Evolutionary conservation across 2,797 vertebrate species (phyloP).

Genomic region (Coccyzus lansbergi): DNA sequence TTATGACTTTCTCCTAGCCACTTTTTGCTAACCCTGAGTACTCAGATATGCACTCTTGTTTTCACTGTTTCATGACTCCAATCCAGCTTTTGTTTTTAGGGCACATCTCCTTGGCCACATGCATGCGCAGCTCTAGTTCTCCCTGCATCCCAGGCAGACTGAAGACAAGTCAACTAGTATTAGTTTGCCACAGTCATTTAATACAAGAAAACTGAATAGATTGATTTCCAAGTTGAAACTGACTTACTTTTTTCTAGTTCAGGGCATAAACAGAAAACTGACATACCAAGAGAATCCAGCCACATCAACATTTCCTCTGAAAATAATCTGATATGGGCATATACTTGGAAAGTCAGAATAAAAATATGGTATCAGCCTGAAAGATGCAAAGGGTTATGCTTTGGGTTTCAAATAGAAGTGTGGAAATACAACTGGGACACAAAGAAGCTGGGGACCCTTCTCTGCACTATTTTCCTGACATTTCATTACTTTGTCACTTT

Average conservation of each 20-base stretch:
- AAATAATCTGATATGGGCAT: not conserved
- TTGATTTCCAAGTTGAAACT: not conserved
- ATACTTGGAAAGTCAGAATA: not conserved
- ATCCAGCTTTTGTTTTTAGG: not conserved
- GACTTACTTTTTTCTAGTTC: not conserved
- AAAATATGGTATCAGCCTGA: not conserved
- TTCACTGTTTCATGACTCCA: not conserved
- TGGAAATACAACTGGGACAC: not conserved
- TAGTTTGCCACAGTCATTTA: not conserved
- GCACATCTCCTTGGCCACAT: not conserved
- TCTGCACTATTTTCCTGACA: not conserved
- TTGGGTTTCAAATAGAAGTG: not conserved
- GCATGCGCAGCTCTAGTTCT: rapidly evolving
- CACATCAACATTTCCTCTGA: not conserved
- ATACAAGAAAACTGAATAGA: not conserved
- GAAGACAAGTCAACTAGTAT: not conserved
- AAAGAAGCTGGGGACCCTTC: not conserved
- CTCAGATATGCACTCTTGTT: not conserved
- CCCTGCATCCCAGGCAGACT: not conserved
- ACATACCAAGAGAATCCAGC: not conserved
- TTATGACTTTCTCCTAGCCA: not conserved
- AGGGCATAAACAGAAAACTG: not conserved
- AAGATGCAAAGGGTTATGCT: not conserved
- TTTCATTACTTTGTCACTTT: not conserved
- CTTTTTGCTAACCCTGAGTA: not conserved